phyloP scores from a whole-genome alignment of 2,113 vertebrate genomes.

The Oxygymnocypris stewartii region DNA sequence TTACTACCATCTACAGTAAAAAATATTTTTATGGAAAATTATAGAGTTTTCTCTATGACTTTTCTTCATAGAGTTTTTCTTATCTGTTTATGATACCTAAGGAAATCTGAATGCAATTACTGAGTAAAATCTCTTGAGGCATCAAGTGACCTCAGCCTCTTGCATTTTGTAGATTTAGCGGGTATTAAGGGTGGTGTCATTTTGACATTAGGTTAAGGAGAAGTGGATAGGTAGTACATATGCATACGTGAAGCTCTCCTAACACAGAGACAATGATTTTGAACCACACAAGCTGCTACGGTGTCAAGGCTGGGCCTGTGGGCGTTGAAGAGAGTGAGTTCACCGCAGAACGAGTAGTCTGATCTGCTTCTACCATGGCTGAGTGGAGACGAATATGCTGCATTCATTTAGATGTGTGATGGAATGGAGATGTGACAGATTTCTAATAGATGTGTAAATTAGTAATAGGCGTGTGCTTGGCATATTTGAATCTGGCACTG shows the following conservation, averaged over 20 bases:
- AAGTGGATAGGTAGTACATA: background rate
- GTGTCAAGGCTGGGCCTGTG: constrained; percentile 10
- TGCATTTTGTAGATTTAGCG: background rate
- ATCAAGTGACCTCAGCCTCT: background rate
- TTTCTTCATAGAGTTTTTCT: background rate
- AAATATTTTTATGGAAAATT: background rate
- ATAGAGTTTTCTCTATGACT: background rate
- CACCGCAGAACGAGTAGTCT: constrained; percentile 11
- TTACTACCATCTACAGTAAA: background rate
- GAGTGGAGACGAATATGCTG: constrained; percentile 26
- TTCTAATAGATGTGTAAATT: constrained; percentile 55
- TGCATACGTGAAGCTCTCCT: background rate
- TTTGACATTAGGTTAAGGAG: constrained; percentile 22
- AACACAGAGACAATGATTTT: constrained; percentile 5
- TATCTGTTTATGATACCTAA: background rate
- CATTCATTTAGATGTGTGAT: constrained; percentile 29
- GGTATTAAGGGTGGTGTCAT: constrained; percentile 15
- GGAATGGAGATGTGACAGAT: constrained; percentile 40
- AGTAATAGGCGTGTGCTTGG: constrained; percentile 46
- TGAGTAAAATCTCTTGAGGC: background rate
- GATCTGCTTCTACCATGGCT: background rate
- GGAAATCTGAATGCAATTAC: background rate
- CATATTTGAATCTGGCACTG: constrained; percentile 46
- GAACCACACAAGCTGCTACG: constrained; percentile 15
- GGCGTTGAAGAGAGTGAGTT: background rate